Evolutionary conservation across 2,888 invertebrate genomes (phyloP), one percentile per base, ranked within the genome.

Genomic region (Catocala sponsa): DNA sequence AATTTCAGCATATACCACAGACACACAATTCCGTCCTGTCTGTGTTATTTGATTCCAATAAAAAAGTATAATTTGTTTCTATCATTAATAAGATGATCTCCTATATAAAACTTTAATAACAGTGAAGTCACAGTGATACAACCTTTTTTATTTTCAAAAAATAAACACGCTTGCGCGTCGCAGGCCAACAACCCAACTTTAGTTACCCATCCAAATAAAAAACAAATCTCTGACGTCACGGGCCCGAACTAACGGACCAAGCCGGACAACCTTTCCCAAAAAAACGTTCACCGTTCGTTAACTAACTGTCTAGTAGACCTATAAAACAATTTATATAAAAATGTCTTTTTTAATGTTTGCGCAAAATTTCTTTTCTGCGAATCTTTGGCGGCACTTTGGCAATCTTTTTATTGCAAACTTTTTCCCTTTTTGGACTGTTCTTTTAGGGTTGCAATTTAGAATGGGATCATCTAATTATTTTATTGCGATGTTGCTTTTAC

Each of bases 291-390:
- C 74, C 71, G 65, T 73, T 78, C 72, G 69, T 77, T 70, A 77
- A 72, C 60, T 72, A 77, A 77, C 79, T 70, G 79, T 72, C 41
- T 59, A 63, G 75, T 68, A 73, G 66, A 65, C 65, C 67, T 80
- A 85, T 85, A 85, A 86, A 88, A 79, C 80, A 81, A 84, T 81
- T 75, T 81, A 70, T 70, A 68, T 65, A 51, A 61, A 70, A 70
- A 15, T 69, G 46, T 66, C 59, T 67, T 78, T 81, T 76, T 76
- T 70, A 74, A 49, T 52, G 56, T 76, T 89, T 91, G 87, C 80
- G 89, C 91, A 90, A 91, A 87, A 91, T 90, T 91, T 91, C 90
- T 91, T 90, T 91, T 90, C 91, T 83, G 75, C 74, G 88, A 89
- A 91, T 72, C 65, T 74, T 70, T 80, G 82, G 73, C 76, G 62